Conservation (phyloP, 2,113 vertebrate genomes). For the Colossoma macropomum region DNA sequence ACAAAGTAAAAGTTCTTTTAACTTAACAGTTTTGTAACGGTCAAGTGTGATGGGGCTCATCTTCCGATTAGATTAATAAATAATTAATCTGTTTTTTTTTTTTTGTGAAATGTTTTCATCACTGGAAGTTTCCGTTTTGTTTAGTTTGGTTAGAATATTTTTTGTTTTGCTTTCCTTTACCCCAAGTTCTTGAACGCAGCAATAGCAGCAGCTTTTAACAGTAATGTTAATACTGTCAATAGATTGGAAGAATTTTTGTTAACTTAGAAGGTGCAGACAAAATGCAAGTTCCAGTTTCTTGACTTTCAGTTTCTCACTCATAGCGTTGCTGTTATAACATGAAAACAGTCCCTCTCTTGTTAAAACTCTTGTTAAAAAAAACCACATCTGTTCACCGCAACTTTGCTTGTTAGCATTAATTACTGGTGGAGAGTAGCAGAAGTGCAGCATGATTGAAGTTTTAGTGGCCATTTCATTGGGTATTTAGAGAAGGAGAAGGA, state of each 20-base stretch:
- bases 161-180: slow-evolving; percentile 68
- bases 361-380: slow-evolving; percentile 79
- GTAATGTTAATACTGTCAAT: slow-evolving; percentile 96
- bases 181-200: slow-evolving; percentile 90
- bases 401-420: slow-evolving; percentile 90
- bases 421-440: slow-evolving; percentile 82
- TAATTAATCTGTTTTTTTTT: slow-evolving; percentile 90
- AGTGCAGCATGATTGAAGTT: slow-evolving; percentile 75
- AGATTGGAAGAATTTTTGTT: slow-evolving; percentile 87
- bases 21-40: slow-evolving; percentile 99
- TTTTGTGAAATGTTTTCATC: slow-evolving; percentile 84
- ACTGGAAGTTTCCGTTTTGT: slow-evolving; percentile 77
- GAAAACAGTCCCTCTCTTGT: slow-evolving; percentile 54
- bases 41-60: slow-evolving; percentile 87
- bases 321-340: slow-evolving; percentile 74
- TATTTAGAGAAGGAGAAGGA: slow-evolving; percentile 39
- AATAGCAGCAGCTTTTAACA: slow-evolving; percentile 95
- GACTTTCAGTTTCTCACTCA: slow-evolving; percentile 66
- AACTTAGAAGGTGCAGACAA: slow-evolving; percentile 93
- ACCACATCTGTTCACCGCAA: slow-evolving; percentile 85
- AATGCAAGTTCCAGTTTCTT: slow-evolving; percentile 94
- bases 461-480: slow-evolving; percentile 42
- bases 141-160: slow-evolving; percentile 83
- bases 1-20: slow-evolving; percentile 99
- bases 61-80: slow-evolving; percentile 93